phyloP scores from a whole-genome alignment of 2,888 invertebrate species.

The Gari tellinella region DNA sequence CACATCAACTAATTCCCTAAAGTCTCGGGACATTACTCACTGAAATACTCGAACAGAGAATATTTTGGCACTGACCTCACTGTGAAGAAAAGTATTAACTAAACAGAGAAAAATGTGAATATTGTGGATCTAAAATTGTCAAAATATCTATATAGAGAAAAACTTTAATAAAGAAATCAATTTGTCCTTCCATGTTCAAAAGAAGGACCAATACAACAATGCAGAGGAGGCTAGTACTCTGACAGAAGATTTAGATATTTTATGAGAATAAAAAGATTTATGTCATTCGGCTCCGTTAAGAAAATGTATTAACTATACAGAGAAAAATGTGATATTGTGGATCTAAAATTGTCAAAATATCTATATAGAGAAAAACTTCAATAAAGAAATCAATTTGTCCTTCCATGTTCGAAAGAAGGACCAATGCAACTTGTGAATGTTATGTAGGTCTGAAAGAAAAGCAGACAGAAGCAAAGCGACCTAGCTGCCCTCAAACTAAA shows the following conservation, averaged over 20 bases:
- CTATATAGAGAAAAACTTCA: slow-evolving; percentile 37
- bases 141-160: slow-evolving; percentile 28
- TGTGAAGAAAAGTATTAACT: slow-evolving; percentile 33
- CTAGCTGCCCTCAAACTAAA: too few relatives aligned
- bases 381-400: slow-evolving; percentile 40
- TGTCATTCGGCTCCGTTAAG: slow-evolving; percentile 20
- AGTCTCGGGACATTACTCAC: slow-evolving; percentile 43
- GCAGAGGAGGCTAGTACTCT: too few relatives aligned
- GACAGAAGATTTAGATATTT: too few relatives aligned
- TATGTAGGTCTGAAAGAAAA: too few relatives aligned
- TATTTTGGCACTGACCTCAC: slow-evolving; percentile 38
- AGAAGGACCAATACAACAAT: slow-evolving; percentile 30
- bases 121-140: slow-evolving; percentile 11
- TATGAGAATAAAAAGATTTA: too few relatives aligned
- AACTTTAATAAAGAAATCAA: slow-evolving; percentile 41
- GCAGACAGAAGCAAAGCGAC: too few relatives aligned
- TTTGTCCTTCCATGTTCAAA: slow-evolving; percentile 48
- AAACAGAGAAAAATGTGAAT: slow-evolving; percentile 21
- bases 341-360: slow-evolving; percentile 14
- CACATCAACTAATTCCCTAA: slow-evolving; percentile 55
- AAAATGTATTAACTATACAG: slow-evolving; percentile 40
- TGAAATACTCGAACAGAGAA: slow-evolving; percentile 34
- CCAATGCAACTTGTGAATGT: not conserved
- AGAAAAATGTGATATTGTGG: slow-evolving; percentile 12
- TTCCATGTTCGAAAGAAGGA: slow-evolving; percentile 56